A percentile compares a stretch with the other conserved stretches of the same genome.
These are phyloP conservation scores for Gobio gobio DNA, from an alignment of 2,113 vertebrate genomes.

Conservation along the genomic window DNA sequence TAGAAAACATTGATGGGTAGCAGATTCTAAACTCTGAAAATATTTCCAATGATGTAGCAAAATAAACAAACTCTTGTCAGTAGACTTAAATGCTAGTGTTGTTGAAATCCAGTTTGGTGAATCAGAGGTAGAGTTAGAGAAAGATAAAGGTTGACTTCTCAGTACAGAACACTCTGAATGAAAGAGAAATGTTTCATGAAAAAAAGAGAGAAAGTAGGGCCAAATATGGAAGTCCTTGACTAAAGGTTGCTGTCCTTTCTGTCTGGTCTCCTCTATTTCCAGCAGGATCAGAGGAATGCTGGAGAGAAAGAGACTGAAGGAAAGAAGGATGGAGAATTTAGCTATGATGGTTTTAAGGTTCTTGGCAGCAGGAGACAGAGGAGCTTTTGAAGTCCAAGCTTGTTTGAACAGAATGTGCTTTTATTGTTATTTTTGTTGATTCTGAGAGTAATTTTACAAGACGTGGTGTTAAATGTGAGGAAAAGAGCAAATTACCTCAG, in stretches of 20 bases:
- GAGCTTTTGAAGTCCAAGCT: slow-evolving; percentile 7
- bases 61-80: neutral
- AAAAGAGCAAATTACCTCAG: neutral
- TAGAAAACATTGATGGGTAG: neutral
- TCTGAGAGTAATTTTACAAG: slow-evolving; percentile 34
- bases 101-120: neutral
- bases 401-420: slow-evolving; percentile 31
- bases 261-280: neutral
- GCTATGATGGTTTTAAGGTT: slow-evolving; percentile 17
- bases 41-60: neutral
- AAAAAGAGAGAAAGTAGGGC: neutral
- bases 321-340: neutral
- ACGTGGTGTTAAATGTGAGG: neutral
- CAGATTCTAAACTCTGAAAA: neutral
- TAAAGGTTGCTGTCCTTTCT: slow-evolving; percentile 11
- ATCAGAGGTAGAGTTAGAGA: slow-evolving; percentile 8
- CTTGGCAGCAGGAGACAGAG: slow-evolving; percentile 6
- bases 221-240: neutral
- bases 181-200: neutral
- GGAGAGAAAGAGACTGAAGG: neutral
- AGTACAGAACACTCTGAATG: neutral
- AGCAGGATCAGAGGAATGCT: slow-evolving; percentile 7
- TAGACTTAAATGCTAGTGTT: neutral
- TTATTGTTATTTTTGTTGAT: slow-evolving; percentile 34
- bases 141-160: neutral